Evolutionary conservation across 2,797 vertebrate genomes (phyloP).

Genomic region (Epinephelus awoara): DNA sequence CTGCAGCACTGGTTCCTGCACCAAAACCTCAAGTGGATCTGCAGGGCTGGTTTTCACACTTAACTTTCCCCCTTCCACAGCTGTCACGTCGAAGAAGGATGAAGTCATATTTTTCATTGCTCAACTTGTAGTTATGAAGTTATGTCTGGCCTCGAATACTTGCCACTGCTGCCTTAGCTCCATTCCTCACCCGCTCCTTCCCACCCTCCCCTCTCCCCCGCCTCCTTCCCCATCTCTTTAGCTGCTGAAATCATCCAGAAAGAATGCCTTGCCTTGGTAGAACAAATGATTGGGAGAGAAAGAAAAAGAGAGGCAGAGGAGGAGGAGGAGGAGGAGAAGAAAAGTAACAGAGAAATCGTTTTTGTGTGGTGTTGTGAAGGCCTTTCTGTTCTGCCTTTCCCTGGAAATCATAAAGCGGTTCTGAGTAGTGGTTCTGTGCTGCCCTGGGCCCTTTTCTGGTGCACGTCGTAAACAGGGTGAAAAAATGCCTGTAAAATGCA

Average conservation of each 20-base stretch:
- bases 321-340: slow-evolving; percentile 41
- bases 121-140: slow-evolving; percentile 83
- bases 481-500: slow-evolving; percentile 58
- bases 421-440: slow-evolving; percentile 54
- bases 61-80: slow-evolving; percentile 64
- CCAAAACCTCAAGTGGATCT: slow-evolving; percentile 55
- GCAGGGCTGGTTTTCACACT: slow-evolving; percentile 65
- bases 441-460: slow-evolving; percentile 52
- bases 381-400: slow-evolving; percentile 62
- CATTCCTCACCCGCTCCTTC: slow-evolving; percentile 50
- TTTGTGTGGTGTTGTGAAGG: slow-evolving; percentile 54
- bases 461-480: slow-evolving; percentile 60
- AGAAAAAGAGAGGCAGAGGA: slow-evolving; percentile 50
- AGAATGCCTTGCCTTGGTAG: slow-evolving; percentile 80
- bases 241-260: slow-evolving; percentile 83
- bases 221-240: slow-evolving; percentile 54
- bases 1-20: slow-evolving; percentile 23
- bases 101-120: slow-evolving; percentile 82
- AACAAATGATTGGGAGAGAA: slow-evolving; percentile 75
- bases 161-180: slow-evolving; percentile 72
- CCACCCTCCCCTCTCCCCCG: not conserved
- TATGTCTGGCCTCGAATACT: slow-evolving; percentile 79
- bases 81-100: slow-evolving; percentile 73
- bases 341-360: slow-evolving; percentile 46
- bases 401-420: slow-evolving; percentile 71